Percentiles rank a stretch among this genome's conserved stretches.
Conservation (phyloP, 2,797 vertebrate genomes). For the Acanthurus tractus region DNA sequence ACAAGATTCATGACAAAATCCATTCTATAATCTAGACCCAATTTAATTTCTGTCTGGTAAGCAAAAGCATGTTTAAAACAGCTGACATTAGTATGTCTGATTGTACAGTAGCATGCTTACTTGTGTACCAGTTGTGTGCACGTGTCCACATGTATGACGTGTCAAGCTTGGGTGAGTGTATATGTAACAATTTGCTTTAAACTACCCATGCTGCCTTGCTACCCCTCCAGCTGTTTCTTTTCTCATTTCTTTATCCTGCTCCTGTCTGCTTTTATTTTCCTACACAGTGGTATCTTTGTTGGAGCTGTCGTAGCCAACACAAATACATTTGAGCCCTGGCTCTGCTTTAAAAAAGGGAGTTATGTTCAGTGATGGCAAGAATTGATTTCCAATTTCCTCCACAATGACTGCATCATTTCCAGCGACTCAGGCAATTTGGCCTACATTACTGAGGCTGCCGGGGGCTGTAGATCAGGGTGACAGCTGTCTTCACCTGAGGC, state of each 20-base stretch:
- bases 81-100: too few relatives aligned
- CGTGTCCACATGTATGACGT: not conserved
- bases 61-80: too few relatives aligned
- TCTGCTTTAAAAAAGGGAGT: constrained; percentile 85
- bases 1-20: too few relatives aligned
- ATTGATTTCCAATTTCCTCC: constrained; percentile 98
- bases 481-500: constrained; percentile 86
- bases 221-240: constrained; percentile 11
- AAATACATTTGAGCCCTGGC: constrained; percentile 74
- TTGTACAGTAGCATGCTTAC: too few relatives aligned
- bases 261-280: constrained; percentile 45
- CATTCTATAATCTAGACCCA: too few relatives aligned
- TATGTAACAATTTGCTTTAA: not conserved
- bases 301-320: constrained; percentile 52
- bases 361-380: constrained; percentile 92
- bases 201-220: not conserved
- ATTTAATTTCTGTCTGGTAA: too few relatives aligned
- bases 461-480: constrained; percentile 91
- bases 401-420: constrained; percentile 93
- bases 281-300: constrained; percentile 45
- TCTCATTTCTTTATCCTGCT: constrained; percentile 46
- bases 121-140: too few relatives aligned
- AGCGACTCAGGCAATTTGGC: constrained; percentile 92
- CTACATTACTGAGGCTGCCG: constrained; percentile 86
- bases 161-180: not conserved